Evolutionary conservation across 2,113 vertebrate species (phyloP), one percentile per base, ranked within the genome.

Genomic region (Platycercus adscitus): DNA sequence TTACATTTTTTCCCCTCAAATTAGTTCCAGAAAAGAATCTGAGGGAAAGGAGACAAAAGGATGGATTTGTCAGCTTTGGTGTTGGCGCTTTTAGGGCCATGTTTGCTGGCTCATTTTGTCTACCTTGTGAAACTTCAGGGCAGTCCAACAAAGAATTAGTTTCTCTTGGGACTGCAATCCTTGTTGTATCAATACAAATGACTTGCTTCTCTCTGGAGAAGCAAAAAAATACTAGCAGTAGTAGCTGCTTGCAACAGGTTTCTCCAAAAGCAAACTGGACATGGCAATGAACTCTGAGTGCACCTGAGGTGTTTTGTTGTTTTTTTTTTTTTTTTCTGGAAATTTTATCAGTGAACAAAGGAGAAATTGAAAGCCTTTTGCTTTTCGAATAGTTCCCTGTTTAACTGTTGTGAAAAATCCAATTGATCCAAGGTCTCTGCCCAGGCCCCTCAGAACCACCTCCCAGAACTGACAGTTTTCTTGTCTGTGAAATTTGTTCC

Each of bases 11-110:
- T 93, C 21, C 65, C 35, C 88, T 96, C 65, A 66, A 58, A 93
- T 91, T 92, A 65, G n/a, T 84, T 95, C 90, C 86, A 94, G 88
- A 68, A 97, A 86, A 84, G 80, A 95, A 75, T 96, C 64, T 89
- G 56, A 93, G 83, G 73, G 43, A 81, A 90, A 64, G 21, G 69
- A 95, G 91, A 96, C 69, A 94, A 94, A 80, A 97, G 88, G 44
- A 88, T 86, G 56, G 88, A 95, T 96, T 91, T 95, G 88, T 96
- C 91, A 72, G 81, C 91, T 96, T 94, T 95, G 95, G 88, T 94
- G 50, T 53, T 95, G 81, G 91, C 83, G 61, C 61, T 91, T 81
- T 69, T 69, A 79, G 43, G 69, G 56, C 70, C 10, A 0, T 80
- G 77, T 93, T 94, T 95, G 31, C 86, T 97, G 86, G 83, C 82